Evolutionary conservation across 2,113 vertebrate species (phyloP).

Genomic region (Falco punctatus): DNA sequence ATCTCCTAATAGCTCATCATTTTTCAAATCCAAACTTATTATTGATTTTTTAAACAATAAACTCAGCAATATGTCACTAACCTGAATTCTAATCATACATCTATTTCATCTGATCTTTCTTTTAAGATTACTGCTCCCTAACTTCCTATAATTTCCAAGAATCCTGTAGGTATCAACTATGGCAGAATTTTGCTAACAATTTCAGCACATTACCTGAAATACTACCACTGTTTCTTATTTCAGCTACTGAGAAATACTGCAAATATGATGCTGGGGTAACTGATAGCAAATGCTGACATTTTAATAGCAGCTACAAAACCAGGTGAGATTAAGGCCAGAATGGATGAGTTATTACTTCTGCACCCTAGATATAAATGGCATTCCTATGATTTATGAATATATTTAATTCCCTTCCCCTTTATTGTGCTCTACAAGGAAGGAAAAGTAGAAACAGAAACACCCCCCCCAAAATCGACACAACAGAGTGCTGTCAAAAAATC

Average conservation of each 20-base stretch:
- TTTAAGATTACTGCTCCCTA: background rate
- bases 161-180: background rate
- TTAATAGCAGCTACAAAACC: background rate
- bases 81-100: background rate
- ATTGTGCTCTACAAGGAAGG: background rate
- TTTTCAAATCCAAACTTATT: background rate
- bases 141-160: background rate
- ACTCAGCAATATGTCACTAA: background rate
- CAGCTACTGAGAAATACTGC: background rate
- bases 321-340: background rate
- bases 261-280: background rate
- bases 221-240: background rate
- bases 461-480: background rate
- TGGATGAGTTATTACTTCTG: background rate
- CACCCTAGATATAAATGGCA: background rate
- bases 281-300: background rate
- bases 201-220: background rate
- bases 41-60: background rate
- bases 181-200: background rate
- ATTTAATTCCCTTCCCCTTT: background rate
- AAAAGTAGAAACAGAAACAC: background rate
- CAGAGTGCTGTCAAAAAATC: background rate
- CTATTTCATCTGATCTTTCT: background rate
- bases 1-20: background rate
- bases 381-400: background rate